Evolutionary conservation across 1,140 invertebrate genomes (phyloP), one percentile per base, ranked within the genome.

Genomic region (Ceratina australensis): DNA sequence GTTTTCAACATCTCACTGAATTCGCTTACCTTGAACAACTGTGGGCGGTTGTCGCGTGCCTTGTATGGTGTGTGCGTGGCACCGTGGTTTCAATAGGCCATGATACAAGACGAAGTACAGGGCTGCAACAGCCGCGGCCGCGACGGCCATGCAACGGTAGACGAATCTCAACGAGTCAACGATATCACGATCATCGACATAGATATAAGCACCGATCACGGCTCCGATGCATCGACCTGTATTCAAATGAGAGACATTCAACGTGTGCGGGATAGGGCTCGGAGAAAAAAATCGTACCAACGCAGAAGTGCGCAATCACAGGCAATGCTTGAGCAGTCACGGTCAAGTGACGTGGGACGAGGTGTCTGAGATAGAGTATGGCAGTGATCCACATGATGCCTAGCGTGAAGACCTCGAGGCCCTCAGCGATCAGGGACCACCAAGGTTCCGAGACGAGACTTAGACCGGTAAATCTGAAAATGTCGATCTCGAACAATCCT

Each of bases 341-440:
- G 0, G 96, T 96, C 78, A 97, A 94, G 86, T 96, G 95, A 59
- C 95, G 92, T 3, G 97, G 96, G 78, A 97, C 94, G 2, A 97
- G 93, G 85, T 97, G 95, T 60, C 96, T 94, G 87, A 96, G 94
- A 86, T 97, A 97, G 0, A 97, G 93, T 61, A 97, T 94, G 0
- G 96, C 95, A 20, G 97, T 96, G 24, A 97, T 95, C 95, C 96
- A 97, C 93, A 97, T 95, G 18, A 98, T 91, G 72, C 96, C 96
- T 80, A 97, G 93, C 0, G 96, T 96, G 82, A 97, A 95, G 15
- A 96, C 94, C 92, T 98, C 96, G 78, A 97, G 91, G 15, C 94
- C 91, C 89, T 97, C 96, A 81, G 95, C 95, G 13, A 95, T 89
- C 18, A 97, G 86, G 0, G 95, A 93, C 93, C 95, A 94, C 91